Evolutionary conservation across 2,797 vertebrate species (phyloP).

Genomic region (Etheostoma perlongum): DNA sequence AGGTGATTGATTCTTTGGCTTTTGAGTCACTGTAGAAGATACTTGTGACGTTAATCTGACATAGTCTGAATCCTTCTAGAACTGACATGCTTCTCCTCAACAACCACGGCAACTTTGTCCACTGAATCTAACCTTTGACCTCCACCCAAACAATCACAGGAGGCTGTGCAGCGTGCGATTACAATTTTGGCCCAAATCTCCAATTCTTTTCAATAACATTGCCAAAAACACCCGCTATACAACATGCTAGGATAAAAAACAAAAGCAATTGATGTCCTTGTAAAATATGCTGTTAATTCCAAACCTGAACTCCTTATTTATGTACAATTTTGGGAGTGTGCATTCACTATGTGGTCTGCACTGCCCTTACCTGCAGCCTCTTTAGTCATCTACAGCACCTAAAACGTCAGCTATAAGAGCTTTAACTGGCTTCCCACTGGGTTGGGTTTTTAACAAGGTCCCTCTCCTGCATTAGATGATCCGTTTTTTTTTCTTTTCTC

Average conservation of each 20-base stretch:
- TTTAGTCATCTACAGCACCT: conserved; percentile 58
- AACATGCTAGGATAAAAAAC: conserved; percentile 84
- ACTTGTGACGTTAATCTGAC: conserved; percentile 48
- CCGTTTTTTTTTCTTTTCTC: conserved; percentile 32
- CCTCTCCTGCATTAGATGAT: conserved; percentile 60
- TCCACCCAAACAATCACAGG: conserved; percentile 26
- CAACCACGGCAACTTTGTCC: conserved; percentile 38
- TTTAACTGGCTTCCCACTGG: conserved; percentile 52
- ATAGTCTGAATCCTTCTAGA: conserved; percentile 56
- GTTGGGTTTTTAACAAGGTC: conserved; percentile 71
- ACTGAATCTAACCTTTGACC: conserved; percentile 43
- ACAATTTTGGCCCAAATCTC: conserved; percentile 53
- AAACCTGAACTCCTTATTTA: conserved; percentile 77
- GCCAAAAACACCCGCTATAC: conserved; percentile 85
- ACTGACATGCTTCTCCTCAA: conserved; percentile 59
- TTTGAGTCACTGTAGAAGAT: conserved; percentile 76
- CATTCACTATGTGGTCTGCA: conserved; percentile 65
- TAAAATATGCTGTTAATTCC: conserved; percentile 85
- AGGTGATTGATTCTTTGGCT: conserved; percentile 86
- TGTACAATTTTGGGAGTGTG: conserved; percentile 72
- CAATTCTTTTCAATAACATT: conserved; percentile 79
- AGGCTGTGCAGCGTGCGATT: conserved; percentile 35
- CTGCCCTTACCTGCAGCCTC: conserved; percentile 72
- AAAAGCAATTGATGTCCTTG: conserved; percentile 81
- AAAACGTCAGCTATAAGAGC: conserved; percentile 54